These are phyloP conservation scores for Lathamus discolor DNA, from an alignment of 2,113 vertebrate species.

Conservation along the genomic window DNA sequence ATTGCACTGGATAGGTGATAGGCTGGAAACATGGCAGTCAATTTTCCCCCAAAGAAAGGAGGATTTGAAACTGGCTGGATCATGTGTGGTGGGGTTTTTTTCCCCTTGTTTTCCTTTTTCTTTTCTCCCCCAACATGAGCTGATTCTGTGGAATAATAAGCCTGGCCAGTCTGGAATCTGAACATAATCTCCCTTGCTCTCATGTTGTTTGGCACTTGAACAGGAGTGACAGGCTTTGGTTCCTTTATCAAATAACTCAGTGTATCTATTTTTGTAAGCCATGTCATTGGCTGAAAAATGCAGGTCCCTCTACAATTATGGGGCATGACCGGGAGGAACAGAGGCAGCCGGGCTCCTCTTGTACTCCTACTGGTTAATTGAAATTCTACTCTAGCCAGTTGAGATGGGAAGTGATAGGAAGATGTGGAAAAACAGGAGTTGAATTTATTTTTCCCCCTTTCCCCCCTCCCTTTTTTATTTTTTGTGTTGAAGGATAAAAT, in stretches of 20 bases:
- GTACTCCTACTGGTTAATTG: constrained; percentile 67
- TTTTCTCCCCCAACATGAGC: not conserved
- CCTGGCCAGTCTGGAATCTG: constrained; percentile 40
- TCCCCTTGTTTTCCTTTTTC: not conserved
- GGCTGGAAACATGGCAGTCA: not conserved
- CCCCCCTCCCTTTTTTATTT: not conserved
- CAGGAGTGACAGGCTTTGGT: constrained; percentile 64
- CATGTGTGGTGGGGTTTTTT: not conserved
- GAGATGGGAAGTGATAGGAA: constrained; percentile 71
- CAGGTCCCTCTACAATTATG: constrained; percentile 71
- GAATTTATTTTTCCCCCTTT: constrained; percentile 47
- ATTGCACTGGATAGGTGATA: not conserved
- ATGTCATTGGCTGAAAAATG: constrained; percentile 71
- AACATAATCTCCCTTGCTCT: constrained; percentile 45
- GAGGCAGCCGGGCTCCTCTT: constrained; percentile 49
- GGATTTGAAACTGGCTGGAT: not conserved
- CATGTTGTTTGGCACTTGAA: constrained; percentile 67
- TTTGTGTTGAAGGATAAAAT: not conserved
- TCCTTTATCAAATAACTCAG: constrained; percentile 72
- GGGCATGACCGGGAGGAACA: constrained; percentile 70
- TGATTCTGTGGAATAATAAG: constrained; percentile 24
- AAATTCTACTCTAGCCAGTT: constrained; percentile 69
- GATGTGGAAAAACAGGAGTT: constrained; percentile 64
- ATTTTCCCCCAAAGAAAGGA: not conserved
- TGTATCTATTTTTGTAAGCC: constrained; percentile 77